These are phyloP conservation scores for Amphiura filiformis DNA, from an alignment of 35 echinoderm and acorn worm genomes.

Conservation along the genomic window DNA sequence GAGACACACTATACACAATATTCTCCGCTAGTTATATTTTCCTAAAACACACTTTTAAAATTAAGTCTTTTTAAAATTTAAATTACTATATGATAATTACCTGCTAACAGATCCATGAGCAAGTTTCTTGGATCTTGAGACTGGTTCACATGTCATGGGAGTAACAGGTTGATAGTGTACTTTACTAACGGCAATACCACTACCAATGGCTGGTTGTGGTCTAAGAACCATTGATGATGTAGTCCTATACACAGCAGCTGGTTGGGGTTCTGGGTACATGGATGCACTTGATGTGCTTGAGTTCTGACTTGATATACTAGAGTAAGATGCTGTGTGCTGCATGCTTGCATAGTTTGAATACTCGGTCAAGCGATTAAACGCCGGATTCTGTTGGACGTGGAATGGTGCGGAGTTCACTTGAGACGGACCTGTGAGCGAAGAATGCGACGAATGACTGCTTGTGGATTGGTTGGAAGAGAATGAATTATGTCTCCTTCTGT, in stretches of 20 bases:
- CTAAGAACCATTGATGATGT: slow-evolving; percentile 65
- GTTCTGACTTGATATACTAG: slow-evolving; percentile 32
- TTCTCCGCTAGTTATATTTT: too few species aligned
- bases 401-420: slow-evolving; percentile 6
- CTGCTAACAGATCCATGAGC: slow-evolving; percentile 43
- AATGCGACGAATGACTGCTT: slow-evolving; percentile 69
- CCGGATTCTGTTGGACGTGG: slow-evolving; percentile 23
- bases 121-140: slow-evolving; percentile 68
- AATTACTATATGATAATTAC: slow-evolving; percentile 17
- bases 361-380: slow-evolving; percentile 27
- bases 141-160: slow-evolving; percentile 97
- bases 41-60: too few species aligned
- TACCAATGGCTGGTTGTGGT: slow-evolving; percentile 72
- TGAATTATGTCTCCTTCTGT: slow-evolving; percentile 66
- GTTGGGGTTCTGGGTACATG: slow-evolving; percentile 50
- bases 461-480: slow-evolving; percentile 76
- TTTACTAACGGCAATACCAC: slow-evolving; percentile 89
- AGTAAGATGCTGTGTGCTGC: slow-evolving; percentile 44
- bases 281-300: slow-evolving; percentile 34
- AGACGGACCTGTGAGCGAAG: slow-evolving; percentile 40
- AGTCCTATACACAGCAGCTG: slow-evolving; percentile 79
- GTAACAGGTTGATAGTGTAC: slow-evolving; percentile 82
- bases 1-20: too few species aligned
- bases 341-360: slow-evolving; percentile 39
- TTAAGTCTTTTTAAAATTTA: too few species aligned